A percentile compares a stretch with the other conserved stretches of the same genome.
These are phyloP conservation scores for Avahi laniger DNA, from an alignment of 2,797 vertebrate genomes.

Conservation along the genomic window DNA sequence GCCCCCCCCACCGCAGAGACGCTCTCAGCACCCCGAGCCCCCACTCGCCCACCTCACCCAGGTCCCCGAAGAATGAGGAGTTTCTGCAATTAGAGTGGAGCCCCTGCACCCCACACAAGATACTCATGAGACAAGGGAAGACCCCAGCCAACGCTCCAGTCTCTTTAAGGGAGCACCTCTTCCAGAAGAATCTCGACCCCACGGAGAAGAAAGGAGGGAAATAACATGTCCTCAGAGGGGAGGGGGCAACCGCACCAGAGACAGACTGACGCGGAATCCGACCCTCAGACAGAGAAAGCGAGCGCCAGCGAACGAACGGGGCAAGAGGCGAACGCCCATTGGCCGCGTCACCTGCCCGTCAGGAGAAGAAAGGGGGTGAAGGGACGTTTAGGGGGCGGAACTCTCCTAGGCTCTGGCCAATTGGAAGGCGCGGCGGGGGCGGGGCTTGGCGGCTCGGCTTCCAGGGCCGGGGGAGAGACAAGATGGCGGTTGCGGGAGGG, in stretches of 20 bases:
- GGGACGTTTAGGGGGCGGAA: accelerated
- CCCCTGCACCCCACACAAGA: background rate
- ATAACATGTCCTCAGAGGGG: background rate
- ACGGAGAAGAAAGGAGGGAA: constrained; percentile 23
- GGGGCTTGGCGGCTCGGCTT: constrained; percentile 11
- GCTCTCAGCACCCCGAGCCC: background rate
- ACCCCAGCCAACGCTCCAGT: background rate
- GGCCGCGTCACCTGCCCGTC: constrained; percentile 57
- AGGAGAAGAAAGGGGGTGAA: background rate
- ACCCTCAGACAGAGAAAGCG: constrained; percentile 57
- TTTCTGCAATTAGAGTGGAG: constrained; percentile 20
- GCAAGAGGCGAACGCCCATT: constrained; percentile 48
- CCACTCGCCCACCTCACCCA: background rate
- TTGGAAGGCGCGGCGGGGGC: background rate
- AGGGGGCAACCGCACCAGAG: background rate
- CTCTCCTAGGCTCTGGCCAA: constrained; percentile 34
- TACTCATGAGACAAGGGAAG: background rate
- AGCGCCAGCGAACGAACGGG: constrained; percentile 31
- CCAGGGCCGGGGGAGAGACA: constrained; percentile 72
- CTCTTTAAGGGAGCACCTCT: constrained; percentile 29
- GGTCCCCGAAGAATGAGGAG: background rate
- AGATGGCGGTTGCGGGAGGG: constrained; percentile 84
- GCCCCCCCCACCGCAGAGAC: no score
- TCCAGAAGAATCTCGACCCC: constrained; percentile 51
- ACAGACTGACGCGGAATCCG: constrained; percentile 22